Percentiles rank a stretch among this genome's conserved stretches.
phyloP scores from a whole-genome alignment of 1,140 invertebrate genomes.

The Radopholus similis region DNA sequence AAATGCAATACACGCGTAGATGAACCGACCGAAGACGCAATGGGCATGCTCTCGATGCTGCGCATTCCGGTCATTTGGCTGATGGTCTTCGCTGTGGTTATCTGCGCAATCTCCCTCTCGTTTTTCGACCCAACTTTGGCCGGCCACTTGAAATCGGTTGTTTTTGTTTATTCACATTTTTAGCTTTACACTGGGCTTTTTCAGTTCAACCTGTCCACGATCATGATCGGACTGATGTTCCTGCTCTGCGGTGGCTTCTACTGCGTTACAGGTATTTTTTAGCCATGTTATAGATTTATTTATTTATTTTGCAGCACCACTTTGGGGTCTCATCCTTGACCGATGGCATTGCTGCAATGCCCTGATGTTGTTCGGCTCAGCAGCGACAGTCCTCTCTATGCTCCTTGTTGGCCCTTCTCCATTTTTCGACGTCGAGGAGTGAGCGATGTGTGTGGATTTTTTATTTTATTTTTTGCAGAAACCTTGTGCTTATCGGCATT shows the following conservation, averaged over 20 bases:
- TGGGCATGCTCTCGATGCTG: constrained; percentile 47
- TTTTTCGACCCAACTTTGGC: constrained; percentile 57
- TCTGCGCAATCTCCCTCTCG: constrained; percentile 59
- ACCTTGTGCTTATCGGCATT: constrained; percentile 53
- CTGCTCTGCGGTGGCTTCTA: constrained; percentile 81
- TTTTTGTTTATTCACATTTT: not conserved
- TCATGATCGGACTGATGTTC: constrained; percentile 74
- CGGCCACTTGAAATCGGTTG: constrained; percentile 48
- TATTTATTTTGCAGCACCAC: constrained; percentile 72
- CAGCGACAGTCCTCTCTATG: constrained; percentile 55
- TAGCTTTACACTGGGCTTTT: constrained; percentile 33
- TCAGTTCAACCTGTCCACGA: constrained; percentile 70
- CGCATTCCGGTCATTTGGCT: constrained; percentile 52
- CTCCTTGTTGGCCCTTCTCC: constrained; percentile 57
- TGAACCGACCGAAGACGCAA: constrained; percentile 60
- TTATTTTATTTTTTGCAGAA: constrained; percentile 15
- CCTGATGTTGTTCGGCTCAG: constrained; percentile 53
- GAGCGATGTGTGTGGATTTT: constrained; percentile 11
- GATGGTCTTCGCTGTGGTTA: constrained; percentile 53
- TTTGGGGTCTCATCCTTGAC: constrained; percentile 67
- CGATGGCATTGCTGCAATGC: constrained; percentile 44
- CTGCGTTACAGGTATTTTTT: too few species aligned
- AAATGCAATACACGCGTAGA: constrained; percentile 59
- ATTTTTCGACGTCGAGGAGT: constrained; percentile 51
- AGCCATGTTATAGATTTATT: too few species aligned